Evolutionary conservation across 2,797 vertebrate species (phyloP).

Genomic region (Rhadinocentrus ornatus): DNA sequence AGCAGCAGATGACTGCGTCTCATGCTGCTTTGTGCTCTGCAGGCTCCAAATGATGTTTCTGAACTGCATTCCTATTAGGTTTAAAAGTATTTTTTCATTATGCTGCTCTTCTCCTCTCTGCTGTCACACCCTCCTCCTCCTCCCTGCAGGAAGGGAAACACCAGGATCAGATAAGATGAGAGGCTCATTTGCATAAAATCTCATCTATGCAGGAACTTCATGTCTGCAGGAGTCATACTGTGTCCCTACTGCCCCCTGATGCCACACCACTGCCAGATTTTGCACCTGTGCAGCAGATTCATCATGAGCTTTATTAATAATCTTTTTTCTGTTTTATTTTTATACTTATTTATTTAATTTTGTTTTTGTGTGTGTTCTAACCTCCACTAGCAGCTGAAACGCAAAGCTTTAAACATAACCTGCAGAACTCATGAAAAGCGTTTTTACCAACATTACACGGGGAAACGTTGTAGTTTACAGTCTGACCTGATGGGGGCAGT

Average conservation of each 20-base stretch:
- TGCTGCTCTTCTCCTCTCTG: background rate
- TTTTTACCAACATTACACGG: too few species aligned
- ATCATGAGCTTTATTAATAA: too few species aligned
- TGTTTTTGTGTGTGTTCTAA: too few species aligned
- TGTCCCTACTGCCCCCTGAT: constrained; percentile 35
- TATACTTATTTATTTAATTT: too few species aligned
- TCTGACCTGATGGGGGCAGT: too few species aligned
- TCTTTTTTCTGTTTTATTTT: too few species aligned
- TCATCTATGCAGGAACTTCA: background rate
- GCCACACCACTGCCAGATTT: background rate
- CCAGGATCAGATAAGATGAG: background rate
- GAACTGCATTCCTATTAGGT: constrained; percentile 10
- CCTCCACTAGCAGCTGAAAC: too few species aligned
- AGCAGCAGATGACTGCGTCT: background rate
- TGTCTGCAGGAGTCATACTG: background rate
- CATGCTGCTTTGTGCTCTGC: constrained; percentile 10
- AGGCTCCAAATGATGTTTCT: constrained; percentile 18
- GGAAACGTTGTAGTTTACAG: too few species aligned
- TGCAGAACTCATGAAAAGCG: too few species aligned
- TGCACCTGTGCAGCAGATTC: too few species aligned
- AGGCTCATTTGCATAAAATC: constrained; percentile 4
- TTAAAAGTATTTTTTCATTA: constrained; percentile 15
- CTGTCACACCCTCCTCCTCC: background rate
- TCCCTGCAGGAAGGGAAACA: background rate
- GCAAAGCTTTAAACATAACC: too few species aligned